Evolutionary conservation across 2,113 vertebrate species (phyloP), one percentile per base, ranked within the genome.

Genomic region (Burhinus bistriatus): DNA sequence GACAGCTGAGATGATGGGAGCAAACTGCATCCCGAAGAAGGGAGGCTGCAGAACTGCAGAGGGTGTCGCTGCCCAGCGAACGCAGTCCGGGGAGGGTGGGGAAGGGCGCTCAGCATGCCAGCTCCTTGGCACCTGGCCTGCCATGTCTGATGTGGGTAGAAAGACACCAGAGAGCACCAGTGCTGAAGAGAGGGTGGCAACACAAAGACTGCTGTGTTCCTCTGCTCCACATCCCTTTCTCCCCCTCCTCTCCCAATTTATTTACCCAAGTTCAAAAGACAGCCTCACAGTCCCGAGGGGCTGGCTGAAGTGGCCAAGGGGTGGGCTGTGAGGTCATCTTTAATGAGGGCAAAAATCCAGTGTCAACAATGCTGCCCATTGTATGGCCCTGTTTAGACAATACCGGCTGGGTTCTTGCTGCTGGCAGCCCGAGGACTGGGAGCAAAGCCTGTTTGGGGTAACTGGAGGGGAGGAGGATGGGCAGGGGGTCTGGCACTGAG

Each of bases 281-380:
- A 96, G 93, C 94, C 77, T 95, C 90, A 90, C 92, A 93, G 96
- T 93, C 96, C 92, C 57, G 36, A 94, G 93, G 96, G 97, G 94
- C 84, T 91, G 95, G 91, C 93, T 96, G 90, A 90, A 97, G 94
- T 96, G 94, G 93, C 96, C 90, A 92, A 94, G 93, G 97, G 96
- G 95, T 83, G 93, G 96, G 91, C 90, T 91, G 89, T 97, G 97
- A 98, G 96, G 92, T 97, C 97, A 97, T 96, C 92, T 93, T 95
- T 95, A 96, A 90, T 68, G 69, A 96, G 84, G 92, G 96, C 94
- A 96, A 95, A 95, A 91, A 92, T 96, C 95, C 95, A 94, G 79
- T 79, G 58, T 87, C 96, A 96, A 98, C 97, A 97, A 97, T 95
- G 94, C 86, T 89, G 87, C 64, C 93, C 87, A 96, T 97, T 98